A percentile compares a stretch with the other conserved stretches of the same genome.
Evolutionary conservation across 2,888 invertebrate genomes (phyloP).

Genomic region (Tuberolachnus salignus): DNA sequence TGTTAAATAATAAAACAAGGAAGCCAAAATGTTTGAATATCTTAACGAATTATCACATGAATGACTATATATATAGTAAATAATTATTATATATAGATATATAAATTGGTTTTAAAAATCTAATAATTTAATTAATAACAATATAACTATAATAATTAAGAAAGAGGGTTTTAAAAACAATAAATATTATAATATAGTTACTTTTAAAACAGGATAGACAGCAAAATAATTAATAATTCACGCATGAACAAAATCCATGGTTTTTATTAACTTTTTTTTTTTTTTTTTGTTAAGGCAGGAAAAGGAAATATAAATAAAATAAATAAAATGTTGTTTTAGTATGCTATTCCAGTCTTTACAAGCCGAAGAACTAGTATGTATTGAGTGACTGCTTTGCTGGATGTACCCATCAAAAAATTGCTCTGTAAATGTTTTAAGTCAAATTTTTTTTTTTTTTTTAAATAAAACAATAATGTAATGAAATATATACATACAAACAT

Average conservation of each 20-base stretch:
- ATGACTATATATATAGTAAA: slow-evolving; percentile 53
- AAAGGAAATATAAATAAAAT: slow-evolving; percentile 52
- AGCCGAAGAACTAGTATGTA: slow-evolving; percentile 54
- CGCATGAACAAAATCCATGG: not conserved
- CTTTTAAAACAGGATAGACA: slow-evolving; percentile 51
- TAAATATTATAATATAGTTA: slow-evolving; percentile 54
- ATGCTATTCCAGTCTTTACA: slow-evolving; percentile 55
- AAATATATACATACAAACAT: slow-evolving; percentile 2
- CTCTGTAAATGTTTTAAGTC: slow-evolving; percentile 40
- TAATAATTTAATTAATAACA: slow-evolving; percentile 56
- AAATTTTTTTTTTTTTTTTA: not conserved
- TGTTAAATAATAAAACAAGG: slow-evolving; percentile 49
- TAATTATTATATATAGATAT: slow-evolving; percentile 54
- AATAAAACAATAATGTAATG: not conserved
- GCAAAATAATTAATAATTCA: slow-evolving; percentile 34
- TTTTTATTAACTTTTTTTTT: slow-evolving; percentile 17
- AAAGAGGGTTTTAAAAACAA: slow-evolving; percentile 52
- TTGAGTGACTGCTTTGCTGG: slow-evolving; percentile 55
- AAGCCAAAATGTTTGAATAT: slow-evolving; percentile 52
- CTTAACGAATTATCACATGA: slow-evolving; percentile 56
- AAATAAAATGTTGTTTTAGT: slow-evolving; percentile 44
- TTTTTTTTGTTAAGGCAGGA: slow-evolving; percentile 42
- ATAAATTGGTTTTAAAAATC: slow-evolving; percentile 55
- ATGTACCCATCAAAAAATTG: slow-evolving; percentile 54
- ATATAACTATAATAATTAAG: slow-evolving; percentile 56